A percentile compares a stretch with the other conserved stretches of the same genome.
phyloP scores from a whole-genome alignment of 2,888 invertebrate genomes.

The Xestia ashworthii region DNA sequence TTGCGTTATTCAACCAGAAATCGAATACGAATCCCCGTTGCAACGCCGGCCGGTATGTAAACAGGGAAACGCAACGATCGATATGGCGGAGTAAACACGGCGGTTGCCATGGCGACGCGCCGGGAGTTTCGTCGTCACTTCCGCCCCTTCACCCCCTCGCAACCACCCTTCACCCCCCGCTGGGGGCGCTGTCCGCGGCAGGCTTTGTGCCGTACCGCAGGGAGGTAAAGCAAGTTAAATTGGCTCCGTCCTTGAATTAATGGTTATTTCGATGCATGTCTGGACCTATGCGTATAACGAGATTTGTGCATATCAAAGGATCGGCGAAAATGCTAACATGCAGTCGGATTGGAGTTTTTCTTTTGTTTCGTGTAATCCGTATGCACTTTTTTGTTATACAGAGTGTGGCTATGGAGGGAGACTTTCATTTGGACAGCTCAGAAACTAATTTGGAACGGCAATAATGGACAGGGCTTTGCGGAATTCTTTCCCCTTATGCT shows the following conservation, averaged over 20 bases:
- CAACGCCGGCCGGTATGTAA: slow-evolving; percentile 78
- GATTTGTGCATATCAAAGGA: slow-evolving; percentile 59
- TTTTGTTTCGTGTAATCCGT: slow-evolving; percentile 10
- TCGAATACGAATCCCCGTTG: slow-evolving; percentile 66
- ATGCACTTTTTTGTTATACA: slow-evolving; percentile 7
- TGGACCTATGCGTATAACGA: slow-evolving; percentile 50
- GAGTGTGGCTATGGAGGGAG: neutral
- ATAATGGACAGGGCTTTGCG: neutral
- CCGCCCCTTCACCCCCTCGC: slow-evolving; percentile 72
- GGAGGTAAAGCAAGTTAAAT: slow-evolving; percentile 64
- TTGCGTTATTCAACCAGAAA: slow-evolving; percentile 57
- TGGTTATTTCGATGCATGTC: slow-evolving; percentile 59
- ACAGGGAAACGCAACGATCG: slow-evolving; percentile 85
- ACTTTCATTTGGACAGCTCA: slow-evolving; percentile 1
- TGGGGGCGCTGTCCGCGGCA: slow-evolving; percentile 77
- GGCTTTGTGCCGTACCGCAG: slow-evolving; percentile 65
- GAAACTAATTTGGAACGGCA: neutral
- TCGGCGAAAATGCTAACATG: slow-evolving; percentile 37
- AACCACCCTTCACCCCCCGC: slow-evolving; percentile 55
- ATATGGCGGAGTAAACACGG: slow-evolving; percentile 90
- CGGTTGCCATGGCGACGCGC: slow-evolving; percentile 87
- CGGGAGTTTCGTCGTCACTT: slow-evolving; percentile 85
- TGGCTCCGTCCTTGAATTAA: slow-evolving; percentile 64
- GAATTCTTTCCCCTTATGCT: neutral
- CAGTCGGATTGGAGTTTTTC: slow-evolving; percentile 17